Base-by-base conservation (phyloP, 1,140 invertebrate species). In the Heliconius congener region DNA sequence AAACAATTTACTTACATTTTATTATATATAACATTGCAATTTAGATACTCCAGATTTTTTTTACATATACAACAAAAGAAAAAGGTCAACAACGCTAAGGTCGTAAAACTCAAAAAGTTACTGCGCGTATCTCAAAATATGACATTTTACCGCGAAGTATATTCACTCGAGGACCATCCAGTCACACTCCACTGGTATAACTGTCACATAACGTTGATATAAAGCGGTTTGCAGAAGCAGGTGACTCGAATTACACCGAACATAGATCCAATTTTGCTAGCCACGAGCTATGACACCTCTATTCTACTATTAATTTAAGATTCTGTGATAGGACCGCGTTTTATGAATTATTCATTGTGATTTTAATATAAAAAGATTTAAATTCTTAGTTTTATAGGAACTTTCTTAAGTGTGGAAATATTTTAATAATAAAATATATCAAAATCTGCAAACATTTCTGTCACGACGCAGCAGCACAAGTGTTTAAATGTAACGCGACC, bases 151-250 rank as follows among this genome's bases (percentile, higher is more conserved):
- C 85, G 76, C 84, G 84, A 85, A 85, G 82, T 82, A 81, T 91
- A 90, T 90, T 87, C 88, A 89, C 86, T 87, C 74, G 90, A 90
- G 87, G 79, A 84, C 88, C 79, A 87, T 91, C 88, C 82, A 75
- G 83, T 81, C 85, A 84, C 83, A 81, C 83, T 81, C 77, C 84
- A 79, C 87, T 89, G 87, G 88, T 89, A 90, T 92, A 92, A 91
- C 88, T 90, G 90, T 91, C 89, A 85, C 84, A 88, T 86, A 88
- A 88, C 84, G 83, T 86, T 91, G 90, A 91, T 89, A 88, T 90
- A 90, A 87, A 80, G 83, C 84, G 81, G 84, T 87, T 81, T 80
- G 74, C 78, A 73, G 74, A 72, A 84, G 79, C 87, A 88, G 84
- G 84, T 88, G 85, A 84, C 82, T 84, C 79, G 81, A 86, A 86